These are phyloP conservation scores for Oreochromis niloticus DNA, from an alignment of 2,113 vertebrate genomes.

Conservation along the genomic window DNA sequence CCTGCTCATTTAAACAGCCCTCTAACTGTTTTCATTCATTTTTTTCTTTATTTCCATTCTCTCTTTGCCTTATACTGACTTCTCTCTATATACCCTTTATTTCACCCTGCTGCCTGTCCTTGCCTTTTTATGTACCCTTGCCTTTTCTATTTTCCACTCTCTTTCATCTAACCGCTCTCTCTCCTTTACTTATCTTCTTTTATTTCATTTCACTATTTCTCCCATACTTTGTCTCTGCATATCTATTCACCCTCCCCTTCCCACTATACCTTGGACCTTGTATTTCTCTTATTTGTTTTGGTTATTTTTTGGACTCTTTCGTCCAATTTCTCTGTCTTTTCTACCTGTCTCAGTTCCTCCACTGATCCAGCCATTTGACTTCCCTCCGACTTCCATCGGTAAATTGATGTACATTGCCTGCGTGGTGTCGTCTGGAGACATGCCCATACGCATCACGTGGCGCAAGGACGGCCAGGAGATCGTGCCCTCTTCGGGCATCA, in stretches of 20 bases:
- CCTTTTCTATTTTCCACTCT: not conserved
- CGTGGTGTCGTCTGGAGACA: conserved; percentile 96
- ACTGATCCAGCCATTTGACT: conserved; percentile 98
- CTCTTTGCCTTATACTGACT: not conserved
- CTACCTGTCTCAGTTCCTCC: conserved; percentile 81
- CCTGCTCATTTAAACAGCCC: conserved; percentile 51
- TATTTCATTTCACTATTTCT: not conserved
- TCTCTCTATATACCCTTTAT: conserved; percentile 4
- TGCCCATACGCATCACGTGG: conserved; percentile 99
- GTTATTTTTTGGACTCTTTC: not conserved
- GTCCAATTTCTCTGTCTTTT: not conserved
- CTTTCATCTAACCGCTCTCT: not conserved
- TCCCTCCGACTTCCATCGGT: conserved; percentile 93
- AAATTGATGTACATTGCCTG: conserved; percentile 98
- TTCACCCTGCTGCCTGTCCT: conserved; percentile 38
- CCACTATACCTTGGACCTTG: not conserved
- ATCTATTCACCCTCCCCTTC: not conserved
- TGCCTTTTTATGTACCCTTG: conserved; percentile 20
- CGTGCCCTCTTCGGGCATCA: conserved; percentile 88
- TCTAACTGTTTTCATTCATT: conserved; percentile 27
- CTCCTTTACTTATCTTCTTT: not conserved
- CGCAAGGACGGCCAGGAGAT: conserved; percentile 97
- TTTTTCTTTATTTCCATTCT: conserved; percentile 8
- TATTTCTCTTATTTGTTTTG: not conserved
- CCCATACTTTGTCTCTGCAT: not conserved